Evolutionary conservation across 1,140 invertebrate species (phyloP).

Genomic region (Telenomus remus): DNA sequence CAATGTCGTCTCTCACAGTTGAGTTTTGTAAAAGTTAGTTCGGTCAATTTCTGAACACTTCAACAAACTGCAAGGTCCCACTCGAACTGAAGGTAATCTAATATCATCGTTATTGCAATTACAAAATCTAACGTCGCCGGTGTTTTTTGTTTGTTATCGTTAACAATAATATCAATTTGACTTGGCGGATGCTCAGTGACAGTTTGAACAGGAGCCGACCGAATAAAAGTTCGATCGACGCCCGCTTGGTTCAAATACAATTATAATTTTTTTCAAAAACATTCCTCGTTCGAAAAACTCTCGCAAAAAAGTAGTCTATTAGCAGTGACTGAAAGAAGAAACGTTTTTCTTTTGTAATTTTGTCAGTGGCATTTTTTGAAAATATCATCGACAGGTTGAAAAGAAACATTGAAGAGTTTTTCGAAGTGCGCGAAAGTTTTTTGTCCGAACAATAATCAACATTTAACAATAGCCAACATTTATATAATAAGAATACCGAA

Average conservation of each 20-base stretch:
- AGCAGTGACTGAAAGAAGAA: not conserved
- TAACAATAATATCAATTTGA: constrained; percentile 9
- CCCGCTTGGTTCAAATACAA: constrained; percentile 71
- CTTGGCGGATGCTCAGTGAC: constrained; percentile 72
- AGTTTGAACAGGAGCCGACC: constrained; percentile 63
- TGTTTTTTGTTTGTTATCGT: not conserved
- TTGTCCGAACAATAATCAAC: constrained; percentile 73
- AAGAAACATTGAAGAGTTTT: constrained; percentile 35
- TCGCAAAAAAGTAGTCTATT: constrained; percentile 18
- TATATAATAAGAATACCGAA: constrained; percentile 75
- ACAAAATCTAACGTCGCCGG: not conserved
- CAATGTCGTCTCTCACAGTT: too few relatives aligned
- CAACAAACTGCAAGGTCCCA: too few relatives aligned
- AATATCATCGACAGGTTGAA: not conserved
- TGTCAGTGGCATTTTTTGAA: not conserved
- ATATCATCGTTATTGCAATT: too few relatives aligned
- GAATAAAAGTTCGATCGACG: constrained; percentile 61
- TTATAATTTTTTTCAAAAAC: constrained; percentile 66
- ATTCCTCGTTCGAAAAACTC: constrained; percentile 62
- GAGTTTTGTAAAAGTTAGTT: too few relatives aligned
- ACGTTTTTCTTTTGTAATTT: not conserved
- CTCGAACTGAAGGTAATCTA: too few relatives aligned
- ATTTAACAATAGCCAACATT: constrained; percentile 76
- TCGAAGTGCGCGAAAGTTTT: constrained; percentile 52
- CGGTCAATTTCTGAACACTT: too few relatives aligned